Base-by-base conservation (phyloP, 2,797 vertebrate genomes). In the Synaphobranchus kaupii region DNA sequence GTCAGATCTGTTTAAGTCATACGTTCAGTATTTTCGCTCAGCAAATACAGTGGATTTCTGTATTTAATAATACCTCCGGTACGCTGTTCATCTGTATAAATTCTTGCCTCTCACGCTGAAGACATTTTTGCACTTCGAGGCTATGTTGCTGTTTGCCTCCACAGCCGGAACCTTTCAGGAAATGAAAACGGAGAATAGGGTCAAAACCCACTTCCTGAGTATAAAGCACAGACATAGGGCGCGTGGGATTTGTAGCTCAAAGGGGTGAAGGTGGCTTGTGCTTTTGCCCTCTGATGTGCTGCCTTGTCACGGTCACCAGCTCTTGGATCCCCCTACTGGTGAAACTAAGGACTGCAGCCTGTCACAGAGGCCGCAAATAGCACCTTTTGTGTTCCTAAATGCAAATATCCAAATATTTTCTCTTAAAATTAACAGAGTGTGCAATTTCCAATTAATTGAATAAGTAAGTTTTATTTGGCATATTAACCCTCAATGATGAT, bases 151-250 rank as follows among this genome's bases (percentile, higher is more conserved):
- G 66, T 50, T 50, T 34, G 47, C 6, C 15, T 80, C 10, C 54
- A 34, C 66, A 80, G 52, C 80, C 80, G 0, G 15, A 31, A 31
- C 73, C 25, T n/a, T 56, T 58, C 50, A 22, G 52, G 50, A 48
- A 78, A 68, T 48, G 31, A 84, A 78, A 84, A 63, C 50, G 48
- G 68, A 52, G 83, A 81, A 85, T 81, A 9, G 17, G 50, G 54
- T 80, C 20, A 80, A n/a, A 84, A 68, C 25, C 12, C 12, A 10
- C 71, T 87, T 85, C n/a, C 83, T 80, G 87, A 63, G 85, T 85
- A 66, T 85, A 66, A 85, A 85, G 83, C 83, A 80, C 31, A 58
- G 9, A 5, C 44, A 1, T 20, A 20, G 50, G 60, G 54, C 63
- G 28, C 52, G 13, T 28, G 50, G 68, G 54, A 80, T 87, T 76